Conservation (phyloP, 2,113 vertebrate genomes). For the Marmota monax region DNA sequence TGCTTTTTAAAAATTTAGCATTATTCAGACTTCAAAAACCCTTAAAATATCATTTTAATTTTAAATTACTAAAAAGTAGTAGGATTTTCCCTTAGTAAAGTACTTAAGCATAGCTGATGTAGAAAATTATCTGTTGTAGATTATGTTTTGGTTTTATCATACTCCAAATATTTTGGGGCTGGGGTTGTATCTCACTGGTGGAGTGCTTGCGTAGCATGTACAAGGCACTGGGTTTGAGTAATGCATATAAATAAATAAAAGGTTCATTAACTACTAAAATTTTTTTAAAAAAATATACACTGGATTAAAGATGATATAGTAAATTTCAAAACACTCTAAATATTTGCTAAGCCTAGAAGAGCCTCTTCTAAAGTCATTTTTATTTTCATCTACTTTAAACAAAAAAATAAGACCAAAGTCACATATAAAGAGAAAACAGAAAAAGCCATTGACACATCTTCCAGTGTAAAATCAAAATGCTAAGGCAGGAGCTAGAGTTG, state of each 20-base stretch:
- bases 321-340: not conserved
- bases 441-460: conserved; percentile 9
- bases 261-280: no score
- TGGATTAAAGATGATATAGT: no score
- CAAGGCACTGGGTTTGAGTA: no score
- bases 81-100: conserved; percentile 40
- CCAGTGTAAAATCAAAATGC: conserved; percentile 31
- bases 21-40: conserved; percentile 42
- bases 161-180: not conserved
- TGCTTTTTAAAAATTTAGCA: conserved; percentile 45
- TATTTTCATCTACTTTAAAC: conserved; percentile 53
- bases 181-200: no score
- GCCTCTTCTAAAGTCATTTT: conserved; percentile 45
- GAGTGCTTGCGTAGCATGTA: no score
- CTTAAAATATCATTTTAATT: conserved; percentile 51
- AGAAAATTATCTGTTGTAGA: conserved; percentile 24
- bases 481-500: not conserved
- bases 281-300: no score
- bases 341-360: conserved; percentile 16
- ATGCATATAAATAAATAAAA: no score
- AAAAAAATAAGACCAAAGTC: conserved; percentile 41
- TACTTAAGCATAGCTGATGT: not conserved
- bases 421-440: conserved; percentile 28
- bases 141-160: conserved; percentile 39
- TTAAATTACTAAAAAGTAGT: conserved; percentile 62